A percentile compares a stretch with the other conserved stretches of the same genome.
These are phyloP conservation scores for Plutomurus gul DNA, from an alignment of 1,140 invertebrate genomes.

Conservation along the genomic window DNA sequence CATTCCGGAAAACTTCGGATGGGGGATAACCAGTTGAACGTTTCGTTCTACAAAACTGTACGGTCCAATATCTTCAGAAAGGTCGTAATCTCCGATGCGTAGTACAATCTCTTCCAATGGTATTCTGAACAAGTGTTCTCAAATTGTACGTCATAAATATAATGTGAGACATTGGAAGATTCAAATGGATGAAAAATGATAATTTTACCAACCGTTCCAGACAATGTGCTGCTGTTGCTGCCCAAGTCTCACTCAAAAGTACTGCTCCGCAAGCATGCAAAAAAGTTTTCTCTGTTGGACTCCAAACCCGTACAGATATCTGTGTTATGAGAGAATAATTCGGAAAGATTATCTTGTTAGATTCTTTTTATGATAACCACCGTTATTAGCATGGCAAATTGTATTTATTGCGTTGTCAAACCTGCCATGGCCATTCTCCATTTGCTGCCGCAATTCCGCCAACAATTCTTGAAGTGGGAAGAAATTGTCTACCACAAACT, in stretches of 20 bases:
- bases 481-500: constrained; percentile 83
- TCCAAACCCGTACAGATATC: neutral
- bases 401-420: constrained; percentile 54
- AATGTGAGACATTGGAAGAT: neutral
- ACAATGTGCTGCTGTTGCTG: constrained; percentile 95
- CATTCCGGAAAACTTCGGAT: constrained; percentile 45
- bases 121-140: too few species aligned
- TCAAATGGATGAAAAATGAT: neutral
- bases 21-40: constrained; percentile 83
- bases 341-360: too few species aligned
- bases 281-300: constrained; percentile 78
- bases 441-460: constrained; percentile 80
- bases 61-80: constrained; percentile 81
- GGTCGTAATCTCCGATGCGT: constrained; percentile 85
- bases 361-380: too few species aligned
- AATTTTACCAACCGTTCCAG: constrained; percentile 75
- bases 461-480: constrained; percentile 80
- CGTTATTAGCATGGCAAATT: neutral
- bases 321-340: too few species aligned
- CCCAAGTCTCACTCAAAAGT: constrained; percentile 55
- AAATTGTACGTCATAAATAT: neutral
- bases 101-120: constrained; percentile 83
- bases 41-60: constrained; percentile 83
- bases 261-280: constrained; percentile 69
- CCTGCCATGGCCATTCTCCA: constrained; percentile 89